Evolutionary conservation across 2,888 invertebrate species (phyloP).

Genomic region (Sturmia bella): DNA sequence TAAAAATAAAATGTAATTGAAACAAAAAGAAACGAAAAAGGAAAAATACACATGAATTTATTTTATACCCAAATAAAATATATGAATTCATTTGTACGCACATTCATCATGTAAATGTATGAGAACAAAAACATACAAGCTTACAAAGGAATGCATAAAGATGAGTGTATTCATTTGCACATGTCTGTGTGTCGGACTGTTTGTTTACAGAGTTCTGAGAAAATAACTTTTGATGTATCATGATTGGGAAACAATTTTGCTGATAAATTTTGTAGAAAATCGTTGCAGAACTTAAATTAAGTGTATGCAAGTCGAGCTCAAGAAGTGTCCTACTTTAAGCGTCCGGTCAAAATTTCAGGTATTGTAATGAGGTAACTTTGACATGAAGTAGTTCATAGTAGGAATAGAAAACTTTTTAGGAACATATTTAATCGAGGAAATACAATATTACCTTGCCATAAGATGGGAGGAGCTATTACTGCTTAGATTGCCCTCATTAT

Average conservation of each 20-base stretch:
- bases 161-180: slow-evolving; percentile 35
- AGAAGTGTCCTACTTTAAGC: not conserved
- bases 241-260: slow-evolving; percentile 45
- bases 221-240: slow-evolving; percentile 24
- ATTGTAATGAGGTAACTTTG: not conserved
- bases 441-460: no score
- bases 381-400: no score
- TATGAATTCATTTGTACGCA: slow-evolving; percentile 23
- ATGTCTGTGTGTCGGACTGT: not conserved
- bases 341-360: not conserved
- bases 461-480: no score
- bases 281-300: not conserved
- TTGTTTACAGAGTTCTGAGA: not conserved
- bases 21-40: not conserved
- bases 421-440: no score
- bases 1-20: slow-evolving; percentile 57
- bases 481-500: no score
- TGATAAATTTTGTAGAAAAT: slow-evolving; percentile 41
- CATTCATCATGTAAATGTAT: slow-evolving; percentile 2
- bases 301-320: not conserved
- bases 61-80: slow-evolving; percentile 28
- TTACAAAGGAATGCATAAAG: slow-evolving; percentile 20
- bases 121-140: not conserved
- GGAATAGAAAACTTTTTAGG: no score
- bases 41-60: slow-evolving; percentile 26